Conservation (phyloP, 2,797 vertebrate species). For the Sitta carolinensis region DNA sequence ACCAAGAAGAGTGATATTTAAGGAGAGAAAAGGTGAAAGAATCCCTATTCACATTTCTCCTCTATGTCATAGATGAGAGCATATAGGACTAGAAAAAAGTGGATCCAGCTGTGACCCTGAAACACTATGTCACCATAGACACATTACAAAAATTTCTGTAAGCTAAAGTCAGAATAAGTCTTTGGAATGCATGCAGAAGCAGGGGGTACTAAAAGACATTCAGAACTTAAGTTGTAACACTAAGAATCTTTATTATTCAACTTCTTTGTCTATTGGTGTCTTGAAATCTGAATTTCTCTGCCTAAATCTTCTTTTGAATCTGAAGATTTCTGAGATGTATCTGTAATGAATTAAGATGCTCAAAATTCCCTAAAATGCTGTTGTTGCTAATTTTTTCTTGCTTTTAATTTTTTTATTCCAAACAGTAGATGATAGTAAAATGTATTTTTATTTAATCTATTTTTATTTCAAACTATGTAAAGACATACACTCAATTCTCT, state of each 20-base stretch:
- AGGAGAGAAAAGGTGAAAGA: background rate
- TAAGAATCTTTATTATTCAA: background rate
- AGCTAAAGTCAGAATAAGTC: background rate
- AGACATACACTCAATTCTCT: background rate
- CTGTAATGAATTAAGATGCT: background rate
- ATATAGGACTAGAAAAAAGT: background rate
- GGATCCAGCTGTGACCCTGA: background rate
- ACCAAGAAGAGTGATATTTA: background rate
- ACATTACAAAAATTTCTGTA: background rate
- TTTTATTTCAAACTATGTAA: background rate
- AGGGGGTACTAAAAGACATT: background rate
- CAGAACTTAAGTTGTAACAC: background rate
- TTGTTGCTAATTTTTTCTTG: background rate
- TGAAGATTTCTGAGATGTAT: background rate
- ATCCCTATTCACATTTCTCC: background rate
- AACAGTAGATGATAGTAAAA: background rate
- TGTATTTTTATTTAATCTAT: background rate
- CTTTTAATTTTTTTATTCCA: background rate
- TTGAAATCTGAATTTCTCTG: background rate
- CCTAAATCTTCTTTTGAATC: background rate
- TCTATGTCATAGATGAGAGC: background rate
- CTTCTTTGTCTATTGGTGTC: accelerated
- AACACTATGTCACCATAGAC: background rate
- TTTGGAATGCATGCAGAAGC: background rate
- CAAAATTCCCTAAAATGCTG: background rate